Evolutionary conservation across 1,140 invertebrate species (phyloP).

Genomic region (Proctacanthus coquilletti): DNA sequence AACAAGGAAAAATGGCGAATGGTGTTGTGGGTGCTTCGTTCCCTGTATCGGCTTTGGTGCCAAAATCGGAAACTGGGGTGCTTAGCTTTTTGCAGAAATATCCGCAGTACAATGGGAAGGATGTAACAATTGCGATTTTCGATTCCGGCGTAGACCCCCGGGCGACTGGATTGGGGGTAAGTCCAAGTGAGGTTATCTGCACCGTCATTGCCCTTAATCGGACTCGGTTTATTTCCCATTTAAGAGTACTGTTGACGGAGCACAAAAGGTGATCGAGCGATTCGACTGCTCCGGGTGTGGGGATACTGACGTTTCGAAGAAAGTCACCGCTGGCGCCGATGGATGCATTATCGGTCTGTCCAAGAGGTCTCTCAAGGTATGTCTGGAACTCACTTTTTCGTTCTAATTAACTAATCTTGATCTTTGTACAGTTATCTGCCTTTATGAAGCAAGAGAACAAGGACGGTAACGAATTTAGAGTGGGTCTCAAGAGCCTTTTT

Average conservation of each 20-base stretch:
- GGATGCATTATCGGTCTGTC: conserved; percentile 71
- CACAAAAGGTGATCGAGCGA: conserved; percentile 86
- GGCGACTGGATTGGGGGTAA: conserved; percentile 82
- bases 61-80: conserved; percentile 93
- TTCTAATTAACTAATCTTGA: too few species aligned
- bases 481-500: conserved; percentile 75
- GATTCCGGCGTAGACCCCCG: conserved; percentile 97
- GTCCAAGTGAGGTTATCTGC: too few species aligned
- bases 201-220: too few species aligned
- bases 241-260: too few species aligned
- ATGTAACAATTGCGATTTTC: conserved; percentile 84
- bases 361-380: conserved; percentile 75
- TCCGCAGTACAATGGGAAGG: conserved; percentile 85
- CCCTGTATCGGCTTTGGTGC: conserved; percentile 66
- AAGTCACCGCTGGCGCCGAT: conserved; percentile 55
- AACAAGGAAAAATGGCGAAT: conserved; percentile 25
- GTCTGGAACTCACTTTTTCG: too few species aligned
- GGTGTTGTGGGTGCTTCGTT: conserved; percentile 55
- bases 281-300: conserved; percentile 91
- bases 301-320: conserved; percentile 77
- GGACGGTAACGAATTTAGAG: conserved; percentile 47
- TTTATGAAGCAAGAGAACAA: conserved; percentile 16
- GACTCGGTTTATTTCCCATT: too few species aligned
- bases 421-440: conserved; percentile 12
- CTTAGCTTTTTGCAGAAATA: conserved; percentile 77